Conservation (phyloP, 2,113 vertebrate species). For the Caloenas nicobarica region DNA sequence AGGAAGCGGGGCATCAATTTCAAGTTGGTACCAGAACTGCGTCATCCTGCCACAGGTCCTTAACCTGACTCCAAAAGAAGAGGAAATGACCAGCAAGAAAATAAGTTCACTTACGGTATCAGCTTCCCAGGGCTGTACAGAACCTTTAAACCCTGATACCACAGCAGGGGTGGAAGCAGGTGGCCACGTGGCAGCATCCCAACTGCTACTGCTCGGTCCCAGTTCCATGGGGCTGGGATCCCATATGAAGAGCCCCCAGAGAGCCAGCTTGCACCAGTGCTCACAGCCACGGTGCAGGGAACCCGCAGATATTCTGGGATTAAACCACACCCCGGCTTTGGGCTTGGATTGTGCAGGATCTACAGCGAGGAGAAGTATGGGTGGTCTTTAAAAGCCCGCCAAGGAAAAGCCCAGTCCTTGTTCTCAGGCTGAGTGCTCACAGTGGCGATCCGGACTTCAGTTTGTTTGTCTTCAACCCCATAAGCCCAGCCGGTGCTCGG, state of each 20-base stretch:
- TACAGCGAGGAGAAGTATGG: accelerated
- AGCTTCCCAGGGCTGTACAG: neutral
- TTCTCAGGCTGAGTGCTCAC: accelerated
- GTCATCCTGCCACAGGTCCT: neutral
- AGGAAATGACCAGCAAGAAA: neutral
- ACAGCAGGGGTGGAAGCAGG: accelerated
- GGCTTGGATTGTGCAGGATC: neutral
- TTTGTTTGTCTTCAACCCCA: neutral
- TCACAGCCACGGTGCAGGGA: accelerated
- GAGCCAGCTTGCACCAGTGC: accelerated
- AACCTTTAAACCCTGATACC: too few species aligned
- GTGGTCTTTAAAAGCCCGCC: neutral
- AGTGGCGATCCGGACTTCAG: too few species aligned
- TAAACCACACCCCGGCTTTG: neutral
- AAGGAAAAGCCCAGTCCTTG: neutral
- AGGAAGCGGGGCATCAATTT: neutral
- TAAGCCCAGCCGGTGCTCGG: accelerated
- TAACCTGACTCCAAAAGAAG: neutral
- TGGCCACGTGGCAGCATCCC: accelerated
- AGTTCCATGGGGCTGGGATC: accelerated
- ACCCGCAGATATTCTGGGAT: accelerated
- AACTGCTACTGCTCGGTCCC: accelerated
- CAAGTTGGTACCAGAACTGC: accelerated
- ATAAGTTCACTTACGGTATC: accelerated
- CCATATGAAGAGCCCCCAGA: accelerated